phyloP scores from a whole-genome alignment of 2,113 vertebrate genomes.

The Platysternon megacephalum region DNA sequence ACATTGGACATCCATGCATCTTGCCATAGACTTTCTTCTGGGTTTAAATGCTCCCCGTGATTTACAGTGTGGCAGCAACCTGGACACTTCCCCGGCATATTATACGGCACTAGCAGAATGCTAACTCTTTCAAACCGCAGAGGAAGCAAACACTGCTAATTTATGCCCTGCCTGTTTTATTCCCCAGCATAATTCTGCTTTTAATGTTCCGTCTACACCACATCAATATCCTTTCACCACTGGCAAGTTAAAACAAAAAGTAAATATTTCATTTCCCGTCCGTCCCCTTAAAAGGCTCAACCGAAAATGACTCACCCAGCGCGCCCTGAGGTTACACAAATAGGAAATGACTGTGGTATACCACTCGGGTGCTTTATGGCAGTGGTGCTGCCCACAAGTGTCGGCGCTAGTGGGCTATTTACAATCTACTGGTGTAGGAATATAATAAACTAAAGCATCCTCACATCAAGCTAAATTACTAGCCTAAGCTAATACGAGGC shows the following conservation, averaged over 20 bases:
- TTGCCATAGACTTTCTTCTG: constrained; percentile 29
- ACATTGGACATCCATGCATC: constrained; percentile 53
- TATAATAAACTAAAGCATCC: constrained; percentile 53
- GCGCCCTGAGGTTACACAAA: constrained; percentile 40
- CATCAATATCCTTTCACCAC: constrained; percentile 38
- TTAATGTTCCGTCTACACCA: constrained; percentile 41
- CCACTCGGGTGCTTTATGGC: constrained; percentile 31
- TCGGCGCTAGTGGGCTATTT: constrained; percentile 45
- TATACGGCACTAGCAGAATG: not conserved
- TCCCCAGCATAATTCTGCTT: constrained; percentile 55
- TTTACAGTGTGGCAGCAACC: constrained; percentile 39
- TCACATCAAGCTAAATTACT: constrained; percentile 71
- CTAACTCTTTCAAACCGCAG: not conserved
- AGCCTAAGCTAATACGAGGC: constrained; percentile 61
- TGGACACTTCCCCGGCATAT: not conserved
- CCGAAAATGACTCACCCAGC: not conserved
- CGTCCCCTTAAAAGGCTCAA: constrained; percentile 10
- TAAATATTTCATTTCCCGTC: constrained; percentile 59
- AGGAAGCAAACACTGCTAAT: constrained; percentile 50
- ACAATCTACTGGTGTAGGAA: constrained; percentile 53
- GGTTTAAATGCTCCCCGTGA: constrained; percentile 41
- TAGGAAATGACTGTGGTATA: constrained; percentile 37
- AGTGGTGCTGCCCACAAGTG: constrained; percentile 17
- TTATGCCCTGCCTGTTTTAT: constrained; percentile 42
- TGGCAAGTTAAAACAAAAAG: constrained; percentile 13